Evolutionary conservation across 2,888 invertebrate species (phyloP).

Genomic region (Apamea monoglypha): DNA sequence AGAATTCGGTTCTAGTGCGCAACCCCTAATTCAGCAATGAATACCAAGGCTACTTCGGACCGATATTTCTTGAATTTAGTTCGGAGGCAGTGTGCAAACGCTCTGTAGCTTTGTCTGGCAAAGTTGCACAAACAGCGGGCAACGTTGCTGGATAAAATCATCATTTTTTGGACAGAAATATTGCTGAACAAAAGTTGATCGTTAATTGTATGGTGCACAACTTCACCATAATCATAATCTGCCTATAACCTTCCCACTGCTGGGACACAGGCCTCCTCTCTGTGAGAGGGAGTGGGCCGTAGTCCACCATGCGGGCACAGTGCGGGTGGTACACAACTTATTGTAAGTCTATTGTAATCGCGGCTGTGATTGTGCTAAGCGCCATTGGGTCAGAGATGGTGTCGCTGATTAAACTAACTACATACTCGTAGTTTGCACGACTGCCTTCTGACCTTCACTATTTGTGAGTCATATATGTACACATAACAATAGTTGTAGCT

Average conservation of each 20-base stretch:
- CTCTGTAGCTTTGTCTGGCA: no score
- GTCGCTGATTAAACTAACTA: not conserved
- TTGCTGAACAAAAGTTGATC: not conserved
- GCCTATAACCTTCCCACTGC: no score
- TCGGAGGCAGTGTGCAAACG: not conserved
- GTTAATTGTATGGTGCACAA: no score
- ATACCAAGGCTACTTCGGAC: not conserved
- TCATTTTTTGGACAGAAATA: not conserved
- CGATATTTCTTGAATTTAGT: not conserved
- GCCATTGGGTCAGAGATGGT: not conserved
- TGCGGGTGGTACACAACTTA: not conserved
- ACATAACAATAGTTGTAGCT: not conserved
- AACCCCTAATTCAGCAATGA: not conserved
- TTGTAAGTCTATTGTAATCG: not conserved
- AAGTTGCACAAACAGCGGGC: not conserved
- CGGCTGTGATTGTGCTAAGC: not conserved
- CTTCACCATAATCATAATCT: no score
- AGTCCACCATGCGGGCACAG: no score
- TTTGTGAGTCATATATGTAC: constrained; percentile 6
- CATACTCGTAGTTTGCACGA: not conserved
- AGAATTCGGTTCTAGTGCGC: not conserved
- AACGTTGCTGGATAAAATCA: not conserved
- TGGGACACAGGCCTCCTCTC: no score
- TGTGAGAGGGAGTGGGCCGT: no score
- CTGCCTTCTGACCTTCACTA: not conserved